Evolutionary conservation across 2,797 vertebrate genomes (phyloP).

Genomic region (Lepilemur septentrionalis): DNA sequence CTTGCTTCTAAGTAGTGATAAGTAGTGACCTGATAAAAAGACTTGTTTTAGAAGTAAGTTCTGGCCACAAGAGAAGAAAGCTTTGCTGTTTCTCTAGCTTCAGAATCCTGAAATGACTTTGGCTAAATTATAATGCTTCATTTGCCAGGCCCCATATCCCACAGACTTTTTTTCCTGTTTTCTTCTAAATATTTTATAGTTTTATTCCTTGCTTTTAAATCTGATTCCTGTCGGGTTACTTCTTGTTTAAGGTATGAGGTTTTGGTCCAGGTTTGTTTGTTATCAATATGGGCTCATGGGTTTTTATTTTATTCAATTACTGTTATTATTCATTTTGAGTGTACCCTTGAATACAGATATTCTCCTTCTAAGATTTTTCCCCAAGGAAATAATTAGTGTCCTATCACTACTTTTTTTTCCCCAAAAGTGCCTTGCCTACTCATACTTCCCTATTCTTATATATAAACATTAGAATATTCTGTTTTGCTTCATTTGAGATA

Average conservation of each 20-base stretch:
- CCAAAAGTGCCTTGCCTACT: background rate
- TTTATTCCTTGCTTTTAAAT: background rate
- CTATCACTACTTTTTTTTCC: background rate
- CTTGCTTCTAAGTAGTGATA: background rate
- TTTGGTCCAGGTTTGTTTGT: background rate
- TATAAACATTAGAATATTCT: background rate
- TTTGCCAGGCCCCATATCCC: background rate
- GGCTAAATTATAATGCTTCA: background rate
- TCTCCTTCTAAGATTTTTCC: background rate
- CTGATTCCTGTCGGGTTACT: background rate
- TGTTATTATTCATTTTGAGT: background rate
- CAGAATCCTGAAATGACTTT: background rate
- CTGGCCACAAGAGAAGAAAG: background rate
- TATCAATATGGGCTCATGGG: background rate
- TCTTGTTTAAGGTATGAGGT: background rate
- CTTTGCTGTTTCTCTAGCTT: background rate
- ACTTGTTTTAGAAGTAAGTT: background rate
- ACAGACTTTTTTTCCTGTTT: background rate
- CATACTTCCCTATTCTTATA: background rate
- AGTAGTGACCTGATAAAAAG: background rate
- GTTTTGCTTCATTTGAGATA: background rate
- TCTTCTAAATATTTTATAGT: conserved; percentile 3
- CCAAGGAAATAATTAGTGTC: background rate
- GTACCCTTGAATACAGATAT: background rate
- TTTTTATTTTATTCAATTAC: background rate